Evolutionary conservation across 2,888 invertebrate genomes (phyloP).

Genomic region (Nemapogon koenigi): DNA sequence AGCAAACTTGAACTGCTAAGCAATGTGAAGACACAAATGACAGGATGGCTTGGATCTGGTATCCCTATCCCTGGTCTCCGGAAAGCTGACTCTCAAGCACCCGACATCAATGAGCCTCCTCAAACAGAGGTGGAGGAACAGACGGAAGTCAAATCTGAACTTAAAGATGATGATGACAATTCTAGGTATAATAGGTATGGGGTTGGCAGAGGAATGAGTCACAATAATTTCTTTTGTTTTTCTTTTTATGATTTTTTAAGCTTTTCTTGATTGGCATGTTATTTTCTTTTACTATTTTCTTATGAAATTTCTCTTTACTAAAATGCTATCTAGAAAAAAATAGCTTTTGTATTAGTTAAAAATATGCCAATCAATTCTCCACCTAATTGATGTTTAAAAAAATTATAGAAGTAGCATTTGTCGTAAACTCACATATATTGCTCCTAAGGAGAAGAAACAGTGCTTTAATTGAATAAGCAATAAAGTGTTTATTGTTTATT

Average conservation of each 20-base stretch:
- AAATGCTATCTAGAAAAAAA: background rate
- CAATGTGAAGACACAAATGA: slow-evolving; percentile 85
- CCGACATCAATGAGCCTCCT: slow-evolving; percentile 49
- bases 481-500: too few relatives aligned
- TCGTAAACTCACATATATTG: too few relatives aligned
- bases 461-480: too few relatives aligned
- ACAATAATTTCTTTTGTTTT: slow-evolving; percentile 22
- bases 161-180: slow-evolving; percentile 85
- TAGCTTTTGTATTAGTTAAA: background rate
- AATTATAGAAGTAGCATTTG: too few relatives aligned
- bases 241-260: slow-evolving; percentile 16
- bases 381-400: too few relatives aligned
- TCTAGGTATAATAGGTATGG: slow-evolving; percentile 82
- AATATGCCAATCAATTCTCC: background rate
- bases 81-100: slow-evolving; percentile 67
- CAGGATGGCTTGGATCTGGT: slow-evolving; percentile 83
- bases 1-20: slow-evolving; percentile 83
- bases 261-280: slow-evolving; percentile 3
- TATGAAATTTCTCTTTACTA: background rate
- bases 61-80: slow-evolving; percentile 78
- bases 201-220: slow-evolving; percentile 64
- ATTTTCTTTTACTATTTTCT: background rate
- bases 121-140: slow-evolving; percentile 48
- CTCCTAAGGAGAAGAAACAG: too few relatives aligned
- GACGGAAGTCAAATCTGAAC: slow-evolving; percentile 40